Evolutionary conservation across 1,140 invertebrate genomes (phyloP).

Genomic region (Drosophila gunungcola): DNA sequence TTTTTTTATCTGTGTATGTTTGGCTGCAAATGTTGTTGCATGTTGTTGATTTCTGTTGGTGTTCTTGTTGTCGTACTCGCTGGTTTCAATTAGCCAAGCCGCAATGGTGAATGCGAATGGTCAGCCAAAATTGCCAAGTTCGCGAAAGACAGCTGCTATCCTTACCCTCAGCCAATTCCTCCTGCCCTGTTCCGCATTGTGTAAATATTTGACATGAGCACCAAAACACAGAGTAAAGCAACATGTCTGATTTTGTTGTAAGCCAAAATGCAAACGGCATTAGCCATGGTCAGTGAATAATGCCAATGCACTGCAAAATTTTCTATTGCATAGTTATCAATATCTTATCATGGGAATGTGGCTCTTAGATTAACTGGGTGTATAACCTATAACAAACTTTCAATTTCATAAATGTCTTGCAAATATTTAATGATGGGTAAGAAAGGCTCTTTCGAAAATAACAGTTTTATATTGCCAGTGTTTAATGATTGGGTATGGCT

Average conservation of each 20-base stretch:
- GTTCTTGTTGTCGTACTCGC: conserved; percentile 3
- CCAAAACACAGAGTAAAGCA: conserved; percentile 32
- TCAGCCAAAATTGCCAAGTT: conserved; percentile 27
- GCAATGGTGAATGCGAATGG: conserved; percentile 45
- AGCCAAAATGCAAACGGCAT: conserved; percentile 74
- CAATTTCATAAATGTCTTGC: too few species aligned
- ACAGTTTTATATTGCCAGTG: too few species aligned
- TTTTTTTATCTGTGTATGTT: too few species aligned
- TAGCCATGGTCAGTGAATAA: conserved; percentile 66
- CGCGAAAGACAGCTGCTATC: conserved; percentile 29
- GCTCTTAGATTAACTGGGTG: too few species aligned
- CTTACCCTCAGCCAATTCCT: neutral
- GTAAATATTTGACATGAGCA: conserved; percentile 73
- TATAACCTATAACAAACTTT: neutral
- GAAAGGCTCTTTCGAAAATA: too few species aligned
- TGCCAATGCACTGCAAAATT: conserved; percentile 20
- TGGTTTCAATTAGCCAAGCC: conserved; percentile 69
- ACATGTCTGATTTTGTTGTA: conserved; percentile 46
- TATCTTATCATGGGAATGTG: too few species aligned
- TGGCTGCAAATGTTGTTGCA: neutral
- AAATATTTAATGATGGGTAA: too few species aligned
- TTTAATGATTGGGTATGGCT: too few species aligned
- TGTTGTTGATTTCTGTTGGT: conserved; percentile 19
- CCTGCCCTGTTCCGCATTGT: conserved; percentile 35
- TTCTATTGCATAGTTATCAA: neutral